These are phyloP conservation scores for Piscicola geometra DNA, from an alignment of 2,888 invertebrate species.

Conservation along the genomic window DNA sequence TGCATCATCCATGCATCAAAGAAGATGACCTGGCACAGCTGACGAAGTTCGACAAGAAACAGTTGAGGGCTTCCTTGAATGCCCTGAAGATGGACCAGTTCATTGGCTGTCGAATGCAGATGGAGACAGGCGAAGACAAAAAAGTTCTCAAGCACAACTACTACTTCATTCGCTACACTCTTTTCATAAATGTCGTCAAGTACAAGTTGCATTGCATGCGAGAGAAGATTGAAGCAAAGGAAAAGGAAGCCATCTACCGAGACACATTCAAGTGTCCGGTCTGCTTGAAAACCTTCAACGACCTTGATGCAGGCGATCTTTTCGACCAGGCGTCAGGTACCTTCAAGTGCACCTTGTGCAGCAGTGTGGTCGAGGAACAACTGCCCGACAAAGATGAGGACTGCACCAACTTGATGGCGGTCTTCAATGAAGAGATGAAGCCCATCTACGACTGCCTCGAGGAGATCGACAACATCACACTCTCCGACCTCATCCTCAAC, in stretches of 20 bases:
- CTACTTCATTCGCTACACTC: constrained; percentile 92
- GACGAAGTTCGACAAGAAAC: constrained; percentile 85
- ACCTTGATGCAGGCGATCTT: constrained; percentile 69
- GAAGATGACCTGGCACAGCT: constrained; percentile 70
- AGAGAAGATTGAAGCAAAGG: constrained; percentile 89
- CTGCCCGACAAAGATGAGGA: constrained; percentile 69
- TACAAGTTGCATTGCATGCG: constrained; percentile 94
- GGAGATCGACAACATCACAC: constrained; percentile 79
- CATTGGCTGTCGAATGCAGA: constrained; percentile 66
- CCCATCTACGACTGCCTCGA: constrained; percentile 81
- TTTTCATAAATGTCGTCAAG: constrained; percentile 92
- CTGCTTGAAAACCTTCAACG: constrained; percentile 88
- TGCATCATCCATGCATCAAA: constrained; percentile 78
- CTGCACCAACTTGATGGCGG: constrained; percentile 76
- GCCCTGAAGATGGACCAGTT: constrained; percentile 82
- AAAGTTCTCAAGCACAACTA: constrained; percentile 83
- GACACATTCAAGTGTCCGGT: constrained; percentile 89
- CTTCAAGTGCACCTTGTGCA: constrained; percentile 30
- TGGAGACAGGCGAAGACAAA: constrained; percentile 85
- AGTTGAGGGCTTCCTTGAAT: constrained; percentile 76
- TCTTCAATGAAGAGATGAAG: constrained; percentile 84
- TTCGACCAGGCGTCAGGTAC: constrained; percentile 15
- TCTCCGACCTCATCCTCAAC: constrained; percentile 86
- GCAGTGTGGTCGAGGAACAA: constrained; percentile 77
- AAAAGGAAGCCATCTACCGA: constrained; percentile 85